These are phyloP conservation scores for Danaus plexippus DNA, from an alignment of 1,140 invertebrate genomes.

Conservation along the genomic window DNA sequence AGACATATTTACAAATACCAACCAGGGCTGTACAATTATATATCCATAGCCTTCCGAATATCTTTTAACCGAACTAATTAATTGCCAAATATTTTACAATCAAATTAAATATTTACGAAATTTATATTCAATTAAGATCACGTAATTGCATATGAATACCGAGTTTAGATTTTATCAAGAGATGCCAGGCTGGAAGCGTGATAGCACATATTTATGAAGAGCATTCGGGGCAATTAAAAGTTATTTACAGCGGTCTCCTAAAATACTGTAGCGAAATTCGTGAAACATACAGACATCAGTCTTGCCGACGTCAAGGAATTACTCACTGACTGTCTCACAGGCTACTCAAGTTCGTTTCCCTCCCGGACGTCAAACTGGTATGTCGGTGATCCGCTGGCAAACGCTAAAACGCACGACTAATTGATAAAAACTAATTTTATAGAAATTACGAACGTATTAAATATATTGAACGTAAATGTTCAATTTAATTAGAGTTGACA, in stretches of 20 bases:
- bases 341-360: conserved; percentile 47
- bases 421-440: too few relatives aligned
- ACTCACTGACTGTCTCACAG: conserved; percentile 39
- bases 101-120: too few relatives aligned
- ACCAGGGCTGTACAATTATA: too few relatives aligned
- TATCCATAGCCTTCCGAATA: too few relatives aligned
- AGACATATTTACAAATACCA: too few relatives aligned
- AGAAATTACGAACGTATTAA: too few relatives aligned
- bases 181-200: background rate
- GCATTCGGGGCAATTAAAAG: conserved; percentile 25
- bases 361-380: conserved; percentile 39
- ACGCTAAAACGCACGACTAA: conserved; percentile 3
- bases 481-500: too few relatives aligned
- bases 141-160: too few relatives aligned
- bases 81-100: too few relatives aligned
- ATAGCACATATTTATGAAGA: conserved; percentile 11
- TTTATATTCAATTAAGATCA: too few relatives aligned
- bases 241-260: conserved; percentile 27
- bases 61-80: too few relatives aligned
- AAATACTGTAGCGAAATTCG: conserved; percentile 26
- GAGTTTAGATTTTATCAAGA: background rate
- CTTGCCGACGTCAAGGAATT: conserved; percentile 26
- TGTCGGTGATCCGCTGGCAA: conserved; percentile 26
- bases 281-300: conserved; percentile 18
- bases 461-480: too few relatives aligned